Percentiles rank a stretch among this genome's conserved stretches.
Evolutionary conservation across 2,797 vertebrate genomes (phyloP).

Genomic region (Muscicapa comitata): DNA sequence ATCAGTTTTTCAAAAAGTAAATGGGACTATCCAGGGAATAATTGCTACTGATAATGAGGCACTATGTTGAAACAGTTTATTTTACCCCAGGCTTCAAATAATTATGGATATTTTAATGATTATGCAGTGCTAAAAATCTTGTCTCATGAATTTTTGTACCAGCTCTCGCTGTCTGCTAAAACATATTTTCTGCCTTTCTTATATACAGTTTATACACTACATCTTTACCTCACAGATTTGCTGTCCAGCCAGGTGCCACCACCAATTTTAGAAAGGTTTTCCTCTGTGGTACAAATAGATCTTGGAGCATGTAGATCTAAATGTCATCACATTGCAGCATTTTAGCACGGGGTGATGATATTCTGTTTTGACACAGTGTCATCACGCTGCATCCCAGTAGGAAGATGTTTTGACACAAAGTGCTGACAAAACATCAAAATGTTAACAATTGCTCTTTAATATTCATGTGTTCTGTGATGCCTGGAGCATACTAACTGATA

Average conservation of each 20-base stretch:
- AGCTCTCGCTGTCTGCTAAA: neutral
- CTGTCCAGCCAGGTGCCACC: neutral
- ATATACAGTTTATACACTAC: neutral
- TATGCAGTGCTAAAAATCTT: neutral
- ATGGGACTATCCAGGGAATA: neutral
- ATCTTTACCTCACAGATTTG: neutral
- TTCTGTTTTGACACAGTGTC: constrained; percentile 60
- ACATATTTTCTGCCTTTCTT: neutral
- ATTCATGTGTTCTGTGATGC: constrained; percentile 36
- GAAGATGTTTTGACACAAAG: constrained; percentile 60
- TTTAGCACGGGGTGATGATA: neutral
- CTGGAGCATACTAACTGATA: constrained; percentile 19
- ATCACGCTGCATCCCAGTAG: neutral
- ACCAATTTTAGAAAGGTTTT: neutral
- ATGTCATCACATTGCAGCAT: constrained; percentile 19
- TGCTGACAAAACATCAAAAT: constrained; percentile 63
- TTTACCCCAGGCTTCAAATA: neutral
- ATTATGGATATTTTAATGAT: neutral
- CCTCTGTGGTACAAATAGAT: neutral
- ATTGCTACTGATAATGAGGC: neutral
- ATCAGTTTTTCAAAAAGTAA: neutral
- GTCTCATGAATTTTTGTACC: neutral
- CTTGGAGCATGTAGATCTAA: neutral
- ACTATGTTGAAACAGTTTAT: neutral
- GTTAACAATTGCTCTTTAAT: constrained; percentile 49